These are phyloP conservation scores for Caenorhabditis brenneri DNA, from an alignment of 1,140 invertebrate species.

Conservation along the genomic window DNA sequence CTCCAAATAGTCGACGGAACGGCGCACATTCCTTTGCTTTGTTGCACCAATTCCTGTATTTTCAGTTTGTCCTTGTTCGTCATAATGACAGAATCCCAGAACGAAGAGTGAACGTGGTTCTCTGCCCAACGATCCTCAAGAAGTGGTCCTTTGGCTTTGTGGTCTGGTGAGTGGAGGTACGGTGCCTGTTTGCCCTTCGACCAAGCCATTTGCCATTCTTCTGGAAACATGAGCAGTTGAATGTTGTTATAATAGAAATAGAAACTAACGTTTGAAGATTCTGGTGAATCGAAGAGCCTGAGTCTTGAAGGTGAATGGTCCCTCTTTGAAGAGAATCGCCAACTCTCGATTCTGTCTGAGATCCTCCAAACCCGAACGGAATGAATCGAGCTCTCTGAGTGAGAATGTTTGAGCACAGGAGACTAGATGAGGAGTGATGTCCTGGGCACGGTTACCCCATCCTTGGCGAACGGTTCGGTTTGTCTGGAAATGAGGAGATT, in stretches of 20 bases:
- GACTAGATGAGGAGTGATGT: neutral
- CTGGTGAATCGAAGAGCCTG: neutral
- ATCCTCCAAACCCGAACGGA: neutral
- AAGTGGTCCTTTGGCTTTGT: neutral
- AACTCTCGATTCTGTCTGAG: neutral
- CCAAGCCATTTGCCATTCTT: constrained; percentile 39
- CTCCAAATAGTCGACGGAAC: neutral
- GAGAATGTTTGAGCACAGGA: neutral
- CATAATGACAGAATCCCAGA: constrained; percentile 40
- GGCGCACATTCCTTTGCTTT: neutral
- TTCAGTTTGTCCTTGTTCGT: neutral
- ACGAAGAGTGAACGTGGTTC: neutral
- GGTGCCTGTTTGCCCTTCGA: neutral
- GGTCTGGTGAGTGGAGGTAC: neutral
- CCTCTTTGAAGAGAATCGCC: neutral
- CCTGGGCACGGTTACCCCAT: neutral
- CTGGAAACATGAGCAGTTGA: neutral
- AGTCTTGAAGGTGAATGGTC: neutral
- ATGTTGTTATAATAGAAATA: neutral
- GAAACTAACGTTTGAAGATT: constrained; percentile 33
- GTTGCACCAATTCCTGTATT: neutral
- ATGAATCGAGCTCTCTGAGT: neutral
- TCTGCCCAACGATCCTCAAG: neutral
- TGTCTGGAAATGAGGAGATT: neutral
- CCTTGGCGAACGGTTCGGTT: neutral